Evolutionary conservation across 2,888 invertebrate genomes (phyloP).

Genomic region (Azorinus chamasolen): DNA sequence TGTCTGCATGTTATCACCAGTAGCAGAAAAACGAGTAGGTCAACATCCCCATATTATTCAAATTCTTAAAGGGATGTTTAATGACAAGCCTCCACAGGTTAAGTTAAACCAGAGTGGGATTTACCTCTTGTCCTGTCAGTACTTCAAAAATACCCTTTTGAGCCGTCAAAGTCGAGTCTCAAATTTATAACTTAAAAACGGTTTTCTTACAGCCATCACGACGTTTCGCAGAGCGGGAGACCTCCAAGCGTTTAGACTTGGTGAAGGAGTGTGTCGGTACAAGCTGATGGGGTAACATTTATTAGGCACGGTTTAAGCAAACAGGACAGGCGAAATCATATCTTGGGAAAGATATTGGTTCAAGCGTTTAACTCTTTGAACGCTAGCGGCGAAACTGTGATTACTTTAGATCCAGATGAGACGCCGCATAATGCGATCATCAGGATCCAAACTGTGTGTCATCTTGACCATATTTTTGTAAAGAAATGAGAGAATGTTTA

Average conservation of each 20-base stretch:
- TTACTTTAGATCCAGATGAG: too few species aligned
- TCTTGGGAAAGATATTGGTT: conserved; percentile 4
- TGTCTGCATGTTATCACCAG: conserved; percentile 19
- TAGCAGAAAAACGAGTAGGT: conserved; percentile 16
- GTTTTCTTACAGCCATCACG: conserved; percentile 17
- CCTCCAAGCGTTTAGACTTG: conserved; percentile 8
- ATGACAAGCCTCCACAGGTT: conserved; percentile 25
- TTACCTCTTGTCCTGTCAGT: conserved; percentile 23
- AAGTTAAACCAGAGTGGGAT: conserved; percentile 45
- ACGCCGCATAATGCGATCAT: too few species aligned
- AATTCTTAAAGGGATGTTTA: conserved; percentile 30
- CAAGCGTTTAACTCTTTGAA: too few species aligned
- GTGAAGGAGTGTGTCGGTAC: conserved; percentile 1
- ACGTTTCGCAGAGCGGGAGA: conserved; percentile 6
- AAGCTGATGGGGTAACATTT: not conserved
- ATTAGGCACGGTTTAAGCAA: conserved; percentile 1
- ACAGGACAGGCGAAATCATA: conserved; percentile 9
- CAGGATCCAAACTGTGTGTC: too few species aligned
- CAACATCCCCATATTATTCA: conserved; percentile 30
- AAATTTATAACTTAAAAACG: conserved; percentile 22
- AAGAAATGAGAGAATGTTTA: too few species aligned
- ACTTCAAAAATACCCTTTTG: conserved; percentile 31
- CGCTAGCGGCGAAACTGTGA: too few species aligned
- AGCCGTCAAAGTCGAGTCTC: conserved; percentile 21
- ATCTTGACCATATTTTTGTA: too few species aligned